These are phyloP conservation scores for Petroica traversi DNA, from an alignment of 2,113 vertebrate species.

Conservation along the genomic window DNA sequence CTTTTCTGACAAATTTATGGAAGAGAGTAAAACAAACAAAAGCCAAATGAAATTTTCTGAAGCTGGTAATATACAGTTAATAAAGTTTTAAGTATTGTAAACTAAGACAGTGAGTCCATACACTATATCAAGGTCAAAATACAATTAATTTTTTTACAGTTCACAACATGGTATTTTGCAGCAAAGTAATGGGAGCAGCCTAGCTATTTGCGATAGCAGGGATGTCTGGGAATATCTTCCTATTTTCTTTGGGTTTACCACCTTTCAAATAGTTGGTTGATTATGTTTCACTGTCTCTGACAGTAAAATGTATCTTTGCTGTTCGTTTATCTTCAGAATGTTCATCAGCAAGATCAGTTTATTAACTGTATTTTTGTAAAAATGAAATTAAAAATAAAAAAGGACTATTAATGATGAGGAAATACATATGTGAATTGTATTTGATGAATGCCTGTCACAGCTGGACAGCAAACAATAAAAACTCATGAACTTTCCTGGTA, in stretches of 20 bases:
- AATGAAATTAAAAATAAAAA: background rate
- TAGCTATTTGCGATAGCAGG: background rate
- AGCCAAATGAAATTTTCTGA: background rate
- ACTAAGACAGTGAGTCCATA: background rate
- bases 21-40: background rate
- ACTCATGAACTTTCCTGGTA: background rate
- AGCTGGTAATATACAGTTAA: background rate
- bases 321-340: background rate
- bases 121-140: slow-evolving; percentile 13
- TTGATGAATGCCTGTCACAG: background rate
- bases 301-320: background rate
- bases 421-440: background rate
- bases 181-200: background rate
- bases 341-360: background rate
- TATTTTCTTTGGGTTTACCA: background rate
- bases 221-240: background rate
- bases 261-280: background rate
- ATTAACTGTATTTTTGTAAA: background rate
- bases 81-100: slow-evolving; percentile 1
- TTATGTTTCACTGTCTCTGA: background rate
- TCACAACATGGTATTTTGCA: background rate
- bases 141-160: slow-evolving; percentile 6
- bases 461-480: background rate
- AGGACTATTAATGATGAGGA: background rate
- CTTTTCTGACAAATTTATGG: background rate